phyloP scores from a whole-genome alignment of 1,140 invertebrate genomes.

The Temnothorax longispinosus region DNA sequence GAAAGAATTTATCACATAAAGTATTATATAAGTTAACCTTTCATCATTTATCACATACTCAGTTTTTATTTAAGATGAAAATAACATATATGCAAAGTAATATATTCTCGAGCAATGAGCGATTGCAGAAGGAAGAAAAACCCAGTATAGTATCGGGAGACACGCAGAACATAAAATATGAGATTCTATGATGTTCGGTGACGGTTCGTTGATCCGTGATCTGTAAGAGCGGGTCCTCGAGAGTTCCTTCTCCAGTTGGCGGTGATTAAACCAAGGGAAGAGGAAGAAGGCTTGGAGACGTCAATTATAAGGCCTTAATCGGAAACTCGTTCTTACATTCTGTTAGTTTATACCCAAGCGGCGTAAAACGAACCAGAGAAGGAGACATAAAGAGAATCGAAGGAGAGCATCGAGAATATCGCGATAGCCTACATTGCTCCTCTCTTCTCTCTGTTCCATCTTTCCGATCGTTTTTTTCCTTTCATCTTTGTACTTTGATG shows the following conservation, averaged over 20 bases:
- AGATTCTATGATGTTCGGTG: conserved; percentile 55
- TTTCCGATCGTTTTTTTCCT: background rate
- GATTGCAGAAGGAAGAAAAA: conserved; percentile 66
- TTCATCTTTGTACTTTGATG: background rate
- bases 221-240: conserved; percentile 75
- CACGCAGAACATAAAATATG: background rate
- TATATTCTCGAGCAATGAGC: background rate
- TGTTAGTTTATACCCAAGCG: conserved; percentile 80
- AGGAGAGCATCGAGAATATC: conserved; percentile 35
- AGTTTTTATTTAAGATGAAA: background rate
- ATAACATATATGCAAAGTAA: background rate
- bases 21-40: background rate
- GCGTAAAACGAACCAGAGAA: conserved; percentile 68
- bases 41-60: background rate
- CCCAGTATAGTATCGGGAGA: conserved; percentile 37
- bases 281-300: conserved; percentile 78
- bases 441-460: background rate
- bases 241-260: conserved; percentile 73
- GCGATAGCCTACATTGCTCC: background rate
- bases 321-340: conserved; percentile 85
- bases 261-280: conserved; percentile 82
- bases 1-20: background rate
- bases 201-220: conserved; percentile 82
- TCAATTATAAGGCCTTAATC: conserved; percentile 85
- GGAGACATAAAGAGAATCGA: conserved; percentile 59